These are phyloP conservation scores for Acanthisitta chloris DNA, from an alignment of 2,113 vertebrate species.

Conservation along the genomic window DNA sequence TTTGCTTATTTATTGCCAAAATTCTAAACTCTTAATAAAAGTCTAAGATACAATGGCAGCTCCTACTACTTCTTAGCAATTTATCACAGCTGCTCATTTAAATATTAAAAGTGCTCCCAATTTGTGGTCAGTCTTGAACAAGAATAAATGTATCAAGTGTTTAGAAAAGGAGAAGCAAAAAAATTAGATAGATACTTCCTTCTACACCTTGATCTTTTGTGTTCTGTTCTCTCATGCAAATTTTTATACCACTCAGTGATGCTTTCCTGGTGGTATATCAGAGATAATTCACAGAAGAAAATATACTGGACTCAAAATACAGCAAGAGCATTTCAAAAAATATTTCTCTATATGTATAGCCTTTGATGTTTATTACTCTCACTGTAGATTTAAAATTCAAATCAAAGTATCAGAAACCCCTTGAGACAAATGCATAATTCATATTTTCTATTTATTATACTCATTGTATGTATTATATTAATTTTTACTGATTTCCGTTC, in stretches of 20 bases:
- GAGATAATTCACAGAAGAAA: not conserved
- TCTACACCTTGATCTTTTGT: not conserved
- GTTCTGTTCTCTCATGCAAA: not conserved
- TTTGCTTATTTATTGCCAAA: not conserved
- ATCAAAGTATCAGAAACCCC: not conserved
- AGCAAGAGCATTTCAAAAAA: not conserved
- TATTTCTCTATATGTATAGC: not conserved
- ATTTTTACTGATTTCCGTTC: not conserved
- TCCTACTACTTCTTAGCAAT: not conserved
- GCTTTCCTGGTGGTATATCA: not conserved
- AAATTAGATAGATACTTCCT: not conserved
- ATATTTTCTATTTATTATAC: not conserved
- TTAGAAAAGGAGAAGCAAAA: not conserved
- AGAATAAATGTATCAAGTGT: not conserved
- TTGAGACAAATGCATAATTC: not conserved
- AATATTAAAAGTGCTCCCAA: not conserved
- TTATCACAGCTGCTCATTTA: not conserved
- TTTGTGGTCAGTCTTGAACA: not conserved
- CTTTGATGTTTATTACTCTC: not conserved
- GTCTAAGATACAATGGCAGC: not conserved
- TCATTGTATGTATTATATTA: not conserved
- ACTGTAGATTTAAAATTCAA: not conserved
- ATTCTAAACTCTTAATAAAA: not conserved
- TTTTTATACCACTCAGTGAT: not conserved
- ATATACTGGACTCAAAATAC: not conserved